Percentiles rank a stretch among this genome's conserved stretches.
Evolutionary conservation across 2,888 invertebrate genomes (phyloP).

Genomic region (Mactromeris polynyma): DNA sequence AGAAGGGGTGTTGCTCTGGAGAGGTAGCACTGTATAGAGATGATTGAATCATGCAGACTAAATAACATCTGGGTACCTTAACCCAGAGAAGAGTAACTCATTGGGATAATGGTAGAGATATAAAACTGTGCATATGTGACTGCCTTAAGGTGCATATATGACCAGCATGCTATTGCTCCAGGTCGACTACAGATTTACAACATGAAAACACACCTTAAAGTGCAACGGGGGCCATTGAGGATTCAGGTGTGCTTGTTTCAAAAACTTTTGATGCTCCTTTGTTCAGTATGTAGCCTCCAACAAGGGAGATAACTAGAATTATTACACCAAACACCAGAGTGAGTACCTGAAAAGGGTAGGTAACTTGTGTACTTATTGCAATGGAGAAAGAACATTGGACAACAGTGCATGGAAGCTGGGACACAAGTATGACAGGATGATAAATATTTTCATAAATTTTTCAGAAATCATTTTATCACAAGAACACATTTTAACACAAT

Average conservation of each 20-base stretch:
- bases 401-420: background rate
- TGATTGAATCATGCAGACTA: background rate
- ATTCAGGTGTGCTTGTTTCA: slow-evolving; percentile 29
- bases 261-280: slow-evolving; percentile 69
- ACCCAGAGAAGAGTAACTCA: no score
- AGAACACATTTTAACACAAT: no score
- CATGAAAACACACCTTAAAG: slow-evolving; percentile 60
- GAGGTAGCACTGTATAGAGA: no score
- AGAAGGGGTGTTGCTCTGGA: background rate
- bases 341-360: slow-evolving; percentile 72
- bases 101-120: background rate
- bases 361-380: background rate
- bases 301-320: slow-evolving; percentile 76
- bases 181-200: slow-evolving; percentile 12
- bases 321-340: slow-evolving; percentile 75
- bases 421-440: no score
- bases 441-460: no score
- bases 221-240: slow-evolving; percentile 45
- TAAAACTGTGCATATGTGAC: background rate
- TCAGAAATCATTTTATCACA: no score
- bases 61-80: background rate
- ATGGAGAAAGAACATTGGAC: background rate
- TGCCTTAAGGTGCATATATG: background rate
- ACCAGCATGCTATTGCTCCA: background rate
- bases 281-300: slow-evolving; percentile 75